Conservation (phyloP, 1,140 invertebrate species). For the Rhizoglyphus robini region DNA sequence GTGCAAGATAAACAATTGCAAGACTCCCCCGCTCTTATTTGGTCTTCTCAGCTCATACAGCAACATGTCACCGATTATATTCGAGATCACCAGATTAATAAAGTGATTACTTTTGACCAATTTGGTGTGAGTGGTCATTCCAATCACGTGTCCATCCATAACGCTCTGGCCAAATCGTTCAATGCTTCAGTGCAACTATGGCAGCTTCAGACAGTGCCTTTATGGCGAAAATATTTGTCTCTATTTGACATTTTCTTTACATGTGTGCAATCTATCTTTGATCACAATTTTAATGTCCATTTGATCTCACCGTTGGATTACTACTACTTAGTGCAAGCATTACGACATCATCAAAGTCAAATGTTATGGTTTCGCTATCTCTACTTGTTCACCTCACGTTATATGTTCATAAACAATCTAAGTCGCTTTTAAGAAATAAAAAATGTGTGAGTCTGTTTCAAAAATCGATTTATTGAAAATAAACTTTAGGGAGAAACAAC, state of each 20-base stretch:
- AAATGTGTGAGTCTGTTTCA: no score
- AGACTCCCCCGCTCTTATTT: not conserved
- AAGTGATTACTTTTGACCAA: conserved; percentile 75
- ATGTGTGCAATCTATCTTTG: not conserved
- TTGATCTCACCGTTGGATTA: conserved; percentile 1
- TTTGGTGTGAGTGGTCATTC: conserved; percentile 71
- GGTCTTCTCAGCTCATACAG: not conserved
- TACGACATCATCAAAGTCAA: conserved; percentile 71
- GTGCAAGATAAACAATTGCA: conserved; percentile 17
- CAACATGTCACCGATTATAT: conserved; percentile 6
- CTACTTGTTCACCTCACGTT: conserved; percentile 77
- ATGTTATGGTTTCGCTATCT: conserved; percentile 81
- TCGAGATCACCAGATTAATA: not conserved
- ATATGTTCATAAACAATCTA: conserved; percentile 62
- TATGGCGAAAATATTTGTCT: conserved; percentile 70
- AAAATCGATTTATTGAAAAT: no score
- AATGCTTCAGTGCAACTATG: conserved; percentile 46
- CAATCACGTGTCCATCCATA: conserved; percentile 73
- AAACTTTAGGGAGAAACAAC: no score
- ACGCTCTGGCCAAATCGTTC: conserved; percentile 45
- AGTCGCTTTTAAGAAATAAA: no score
- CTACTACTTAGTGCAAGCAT: conserved; percentile 43
- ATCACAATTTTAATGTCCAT: not conserved
- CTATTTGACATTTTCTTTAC: conserved; percentile 55
- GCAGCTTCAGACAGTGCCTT: conserved; percentile 64